Percentiles rank a stretch among this genome's conserved stretches.
phyloP scores from a whole-genome alignment of 2,113 vertebrate genomes.

The Asarcornis scutulata region DNA sequence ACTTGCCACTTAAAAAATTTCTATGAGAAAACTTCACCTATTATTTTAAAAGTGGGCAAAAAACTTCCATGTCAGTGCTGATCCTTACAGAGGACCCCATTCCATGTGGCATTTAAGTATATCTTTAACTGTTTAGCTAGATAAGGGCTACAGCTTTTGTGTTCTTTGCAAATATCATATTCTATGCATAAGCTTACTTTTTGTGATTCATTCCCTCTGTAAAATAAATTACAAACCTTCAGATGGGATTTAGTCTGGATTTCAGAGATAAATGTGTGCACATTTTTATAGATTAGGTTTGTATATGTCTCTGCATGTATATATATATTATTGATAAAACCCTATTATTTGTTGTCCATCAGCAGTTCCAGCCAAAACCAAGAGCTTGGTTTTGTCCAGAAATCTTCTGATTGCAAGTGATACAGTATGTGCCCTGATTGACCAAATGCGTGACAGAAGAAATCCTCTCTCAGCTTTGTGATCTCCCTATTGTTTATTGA shows the following conservation, averaged over 20 bases:
- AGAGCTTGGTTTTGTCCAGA: neutral
- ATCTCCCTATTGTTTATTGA: neutral
- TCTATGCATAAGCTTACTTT: slow-evolving; percentile 24
- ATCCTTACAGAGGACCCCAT: neutral
- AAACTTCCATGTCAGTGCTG: neutral
- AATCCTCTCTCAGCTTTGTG: neutral
- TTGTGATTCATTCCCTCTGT: slow-evolving; percentile 25
- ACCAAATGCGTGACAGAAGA: neutral
- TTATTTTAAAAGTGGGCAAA: neutral
- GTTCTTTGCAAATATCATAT: slow-evolving; percentile 58
- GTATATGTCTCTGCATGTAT: slow-evolving; percentile 15
- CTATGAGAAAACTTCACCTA: neutral
- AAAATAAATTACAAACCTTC: slow-evolving; percentile 58
- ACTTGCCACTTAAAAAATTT: neutral
- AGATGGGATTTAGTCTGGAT: slow-evolving; percentile 49
- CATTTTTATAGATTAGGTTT: neutral
- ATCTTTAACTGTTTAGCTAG: slow-evolving; percentile 42
- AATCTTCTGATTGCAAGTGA: slow-evolving; percentile 8
- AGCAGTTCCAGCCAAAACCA: slow-evolving; percentile 1
- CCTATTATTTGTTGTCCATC: slow-evolving; percentile 3
- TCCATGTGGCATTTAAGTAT: slow-evolving; percentile 30
- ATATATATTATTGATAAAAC: slow-evolving; percentile 25
- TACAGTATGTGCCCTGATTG: neutral
- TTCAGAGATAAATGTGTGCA: slow-evolving; percentile 50
- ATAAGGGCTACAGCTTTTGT: slow-evolving; percentile 26